Base-by-base conservation (phyloP, 2,888 invertebrate genomes). In the Achlya flavicornis region DNA sequence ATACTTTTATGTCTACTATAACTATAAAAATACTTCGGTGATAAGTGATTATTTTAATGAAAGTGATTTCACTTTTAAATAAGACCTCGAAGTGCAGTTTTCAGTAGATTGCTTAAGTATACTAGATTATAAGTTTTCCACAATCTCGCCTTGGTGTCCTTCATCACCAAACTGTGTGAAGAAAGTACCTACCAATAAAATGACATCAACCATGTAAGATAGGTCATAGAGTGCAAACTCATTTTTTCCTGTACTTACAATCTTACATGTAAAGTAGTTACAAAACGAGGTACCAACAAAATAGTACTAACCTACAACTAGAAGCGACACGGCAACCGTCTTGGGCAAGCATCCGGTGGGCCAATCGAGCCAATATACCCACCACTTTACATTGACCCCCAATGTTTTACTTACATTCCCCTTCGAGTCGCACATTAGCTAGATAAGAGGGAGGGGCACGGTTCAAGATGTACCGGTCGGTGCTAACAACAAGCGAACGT, bases 271-370 rank as follows among this genome's bases (percentile, higher is more conserved):
- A 73, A 72, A 71, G 77, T 74, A 76, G 64, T 67, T 70, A 66
- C 69, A 66, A 68, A 67, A 66, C 65, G 64, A 64, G 72, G 69
- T 73, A 64, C 64, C 61, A 58, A 61, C 61, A 62, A 57, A 53
- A 64, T 62, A 41, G 62, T 67, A 71, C 71, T 70, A 69, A 73
- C 72, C 71, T 66, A 71, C 71, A 69, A 59, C 53, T 62, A 73
- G 69, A 64, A 76, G 72, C 72, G 70, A 72, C 70, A 80, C 80
- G 76, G 80, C 79, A 73, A 83, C 79, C 89, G 87, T 92, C 92
- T 92, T 92, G 90, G 83, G 89, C 80, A 90, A 91, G 87, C 91
- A 90, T 92, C 92, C 92, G 91, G 91, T 81, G 76, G 74, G 65
- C 86, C 92, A 93, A 92, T 92, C 81, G 87, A 92, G 89, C 85